These are phyloP conservation scores for Cryptoprocta ferox DNA, from an alignment of 2,797 vertebrate genomes.

Conservation along the genomic window DNA sequence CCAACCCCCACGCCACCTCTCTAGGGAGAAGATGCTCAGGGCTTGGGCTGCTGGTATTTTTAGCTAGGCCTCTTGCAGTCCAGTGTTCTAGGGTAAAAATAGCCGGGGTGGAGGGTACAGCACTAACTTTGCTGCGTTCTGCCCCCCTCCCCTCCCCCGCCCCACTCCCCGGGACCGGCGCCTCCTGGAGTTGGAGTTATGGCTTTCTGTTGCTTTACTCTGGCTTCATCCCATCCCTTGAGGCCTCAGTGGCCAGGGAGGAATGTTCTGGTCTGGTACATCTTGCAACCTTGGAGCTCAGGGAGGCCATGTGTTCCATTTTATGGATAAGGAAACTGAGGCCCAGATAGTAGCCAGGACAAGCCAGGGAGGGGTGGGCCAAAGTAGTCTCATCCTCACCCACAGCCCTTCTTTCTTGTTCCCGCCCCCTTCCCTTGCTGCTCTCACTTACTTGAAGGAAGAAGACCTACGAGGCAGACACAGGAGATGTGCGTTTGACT, in stretches of 20 bases:
- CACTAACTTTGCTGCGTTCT: conserved; percentile 51
- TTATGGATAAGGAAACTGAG: conserved; percentile 58
- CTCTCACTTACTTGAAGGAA: background rate
- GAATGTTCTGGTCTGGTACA: conserved; percentile 47
- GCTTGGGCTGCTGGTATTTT: conserved; percentile 70
- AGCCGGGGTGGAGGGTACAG: conserved; percentile 73
- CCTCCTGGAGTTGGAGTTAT: conserved; percentile 66
- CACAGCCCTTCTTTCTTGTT: background rate
- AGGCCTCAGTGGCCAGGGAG: conserved; percentile 52
- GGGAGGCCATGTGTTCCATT: background rate
- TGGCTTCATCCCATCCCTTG: conserved; percentile 63
- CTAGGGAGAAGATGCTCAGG: conserved; percentile 60
- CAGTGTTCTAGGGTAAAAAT: conserved; percentile 77
- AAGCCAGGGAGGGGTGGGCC: background rate
- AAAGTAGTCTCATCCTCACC: background rate
- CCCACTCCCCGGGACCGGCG: background rate
- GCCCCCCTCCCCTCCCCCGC: background rate
- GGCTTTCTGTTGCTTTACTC: background rate
- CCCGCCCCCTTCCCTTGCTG: accelerated
- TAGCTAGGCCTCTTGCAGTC: conserved; percentile 62
- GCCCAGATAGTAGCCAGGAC: background rate
- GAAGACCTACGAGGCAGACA: background rate
- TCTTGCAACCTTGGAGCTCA: background rate
- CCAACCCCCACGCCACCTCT: background rate
- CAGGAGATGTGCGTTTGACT: background rate